Conservation (phyloP, 2,797 vertebrate species). For the Scolopax bukidnonensis region DNA sequence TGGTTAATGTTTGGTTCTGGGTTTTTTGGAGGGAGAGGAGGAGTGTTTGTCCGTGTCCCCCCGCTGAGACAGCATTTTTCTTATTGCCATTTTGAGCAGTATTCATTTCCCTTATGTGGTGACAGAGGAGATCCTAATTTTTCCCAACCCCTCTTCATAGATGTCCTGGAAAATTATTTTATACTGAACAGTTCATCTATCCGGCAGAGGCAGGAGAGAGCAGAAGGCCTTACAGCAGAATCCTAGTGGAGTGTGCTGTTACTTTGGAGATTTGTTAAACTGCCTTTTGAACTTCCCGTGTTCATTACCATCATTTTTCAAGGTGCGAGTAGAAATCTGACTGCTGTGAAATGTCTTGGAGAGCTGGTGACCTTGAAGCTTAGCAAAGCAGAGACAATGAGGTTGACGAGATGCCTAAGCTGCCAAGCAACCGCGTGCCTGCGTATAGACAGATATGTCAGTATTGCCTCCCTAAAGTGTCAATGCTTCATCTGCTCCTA, state of each 20-base stretch:
- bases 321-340: background rate
- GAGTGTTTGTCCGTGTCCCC: no score
- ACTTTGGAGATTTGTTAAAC: background rate
- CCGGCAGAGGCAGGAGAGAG: background rate
- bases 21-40: background rate
- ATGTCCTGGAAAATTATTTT: background rate
- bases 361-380: background rate
- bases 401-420: background rate
- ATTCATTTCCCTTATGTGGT: background rate
- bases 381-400: background rate
- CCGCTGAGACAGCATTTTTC: background rate
- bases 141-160: background rate
- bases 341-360: background rate
- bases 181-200: background rate
- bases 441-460: background rate
- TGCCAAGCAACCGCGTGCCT: background rate
- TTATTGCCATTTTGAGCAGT: background rate
- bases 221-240: background rate
- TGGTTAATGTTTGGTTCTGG: background rate
- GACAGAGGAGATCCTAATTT: background rate
- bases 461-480: background rate
- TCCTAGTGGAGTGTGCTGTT: background rate
- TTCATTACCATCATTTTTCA: background rate
- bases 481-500: background rate
- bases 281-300: background rate